Evolutionary conservation across 2,888 invertebrate genomes (phyloP).

Genomic region (Teleiodes luculella): DNA sequence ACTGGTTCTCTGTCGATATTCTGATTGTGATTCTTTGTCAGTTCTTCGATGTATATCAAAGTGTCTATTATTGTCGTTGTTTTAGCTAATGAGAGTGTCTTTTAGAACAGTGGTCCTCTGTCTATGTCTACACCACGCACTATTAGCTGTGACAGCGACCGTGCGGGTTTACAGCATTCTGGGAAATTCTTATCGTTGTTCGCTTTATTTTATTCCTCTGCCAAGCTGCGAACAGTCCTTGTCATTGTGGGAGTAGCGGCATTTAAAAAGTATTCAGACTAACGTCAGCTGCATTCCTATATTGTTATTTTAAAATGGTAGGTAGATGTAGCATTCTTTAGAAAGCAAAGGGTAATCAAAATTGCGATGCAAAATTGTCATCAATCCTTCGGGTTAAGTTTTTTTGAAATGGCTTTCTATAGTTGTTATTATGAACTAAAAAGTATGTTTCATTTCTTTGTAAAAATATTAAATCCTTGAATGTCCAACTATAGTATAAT

Average conservation of each 20-base stretch:
- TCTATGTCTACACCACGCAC: slow-evolving; percentile 47
- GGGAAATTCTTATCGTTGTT: slow-evolving; percentile 2
- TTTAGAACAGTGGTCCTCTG: slow-evolving; percentile 44
- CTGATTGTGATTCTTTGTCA: not conserved
- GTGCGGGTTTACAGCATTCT: slow-evolving; percentile 4
- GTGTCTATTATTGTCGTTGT: not conserved
- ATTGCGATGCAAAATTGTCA: too few species aligned
- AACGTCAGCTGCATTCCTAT: not conserved
- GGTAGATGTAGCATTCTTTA: too few species aligned
- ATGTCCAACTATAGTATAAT: too few species aligned
- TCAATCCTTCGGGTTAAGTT: too few species aligned
- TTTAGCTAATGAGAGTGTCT: not conserved
- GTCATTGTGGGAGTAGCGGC: not conserved
- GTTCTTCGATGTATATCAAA: not conserved
- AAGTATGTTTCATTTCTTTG: too few species aligned
- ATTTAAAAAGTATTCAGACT: not conserved
- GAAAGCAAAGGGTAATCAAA: too few species aligned
- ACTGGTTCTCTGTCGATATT: not conserved
- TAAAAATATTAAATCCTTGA: too few species aligned
- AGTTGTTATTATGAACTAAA: too few species aligned
- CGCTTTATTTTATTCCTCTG: not conserved
- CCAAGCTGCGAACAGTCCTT: not conserved
- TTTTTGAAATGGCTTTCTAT: too few species aligned
- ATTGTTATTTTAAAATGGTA: not conserved
- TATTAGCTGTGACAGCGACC: slow-evolving; percentile 38